phyloP scores from a whole-genome alignment of 2,888 invertebrate genomes.

The Drosophila mercatorum region DNA sequence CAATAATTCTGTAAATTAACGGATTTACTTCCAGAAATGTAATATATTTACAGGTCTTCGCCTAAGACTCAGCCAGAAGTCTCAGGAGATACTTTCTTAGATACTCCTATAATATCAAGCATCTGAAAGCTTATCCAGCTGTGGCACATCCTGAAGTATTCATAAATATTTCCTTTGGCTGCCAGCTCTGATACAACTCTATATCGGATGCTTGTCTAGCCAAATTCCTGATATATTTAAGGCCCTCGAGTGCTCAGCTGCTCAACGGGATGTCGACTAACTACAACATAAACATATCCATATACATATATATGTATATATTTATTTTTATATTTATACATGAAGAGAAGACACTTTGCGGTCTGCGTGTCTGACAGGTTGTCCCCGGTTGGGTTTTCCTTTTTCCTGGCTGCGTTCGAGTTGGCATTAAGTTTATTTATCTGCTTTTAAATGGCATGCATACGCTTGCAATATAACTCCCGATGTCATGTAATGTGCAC shows the following conservation, averaged over 20 bases:
- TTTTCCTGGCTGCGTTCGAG: constrained; percentile 25
- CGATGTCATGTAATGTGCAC: constrained; percentile 73
- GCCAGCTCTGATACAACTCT: too few species aligned
- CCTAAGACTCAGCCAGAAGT: not conserved
- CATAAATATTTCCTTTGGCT: not conserved
- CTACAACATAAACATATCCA: constrained; percentile 46
- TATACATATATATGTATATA: constrained; percentile 26
- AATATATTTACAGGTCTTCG: not conserved
- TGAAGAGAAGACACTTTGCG: constrained; percentile 46
- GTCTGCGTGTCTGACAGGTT: constrained; percentile 53
- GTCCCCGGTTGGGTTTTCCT: constrained; percentile 1
- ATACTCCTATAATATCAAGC: not conserved
- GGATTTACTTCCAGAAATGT: not conserved
- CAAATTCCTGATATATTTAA: constrained; percentile 12
- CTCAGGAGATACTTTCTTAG: too few species aligned
- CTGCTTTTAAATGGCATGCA: constrained; percentile 77
- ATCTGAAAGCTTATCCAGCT: not conserved
- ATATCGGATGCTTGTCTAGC: not conserved
- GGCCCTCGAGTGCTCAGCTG: constrained; percentile 5
- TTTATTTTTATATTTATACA: constrained; percentile 45
- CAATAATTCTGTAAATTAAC: too few species aligned
- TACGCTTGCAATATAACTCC: constrained; percentile 76
- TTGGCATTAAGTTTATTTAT: constrained; percentile 77
- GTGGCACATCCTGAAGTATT: too few species aligned
- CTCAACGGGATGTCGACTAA: constrained; percentile 18